These are phyloP conservation scores for Peromyscus melanophrys DNA, from an alignment of 2,797 vertebrate genomes.

Conservation along the genomic window DNA sequence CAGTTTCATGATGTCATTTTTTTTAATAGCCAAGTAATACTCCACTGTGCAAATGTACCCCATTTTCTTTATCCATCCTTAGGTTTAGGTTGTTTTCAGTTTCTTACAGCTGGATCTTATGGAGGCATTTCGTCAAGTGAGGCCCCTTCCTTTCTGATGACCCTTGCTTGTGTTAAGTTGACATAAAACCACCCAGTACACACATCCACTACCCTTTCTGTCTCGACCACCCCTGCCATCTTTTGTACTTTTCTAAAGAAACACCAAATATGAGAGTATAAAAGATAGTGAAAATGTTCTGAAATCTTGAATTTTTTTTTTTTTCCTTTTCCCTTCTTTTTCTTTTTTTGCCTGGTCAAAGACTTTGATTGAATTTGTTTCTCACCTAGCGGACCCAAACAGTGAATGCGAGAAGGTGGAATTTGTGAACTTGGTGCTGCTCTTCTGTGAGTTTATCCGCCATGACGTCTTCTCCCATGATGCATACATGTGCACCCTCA, in stretches of 20 bases:
- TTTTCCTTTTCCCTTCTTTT: background rate
- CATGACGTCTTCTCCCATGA: slow-evolving; percentile 91
- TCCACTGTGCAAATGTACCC: background rate
- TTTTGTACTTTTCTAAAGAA: background rate
- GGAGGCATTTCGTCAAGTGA: background rate
- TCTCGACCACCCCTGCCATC: background rate
- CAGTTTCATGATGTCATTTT: background rate
- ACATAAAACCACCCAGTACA: background rate
- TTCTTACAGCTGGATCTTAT: background rate
- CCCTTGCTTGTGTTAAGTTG: background rate
- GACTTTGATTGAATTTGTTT: background rate
- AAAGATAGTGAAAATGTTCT: background rate
- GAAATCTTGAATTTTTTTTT: background rate
- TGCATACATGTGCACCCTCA: slow-evolving; percentile 90
- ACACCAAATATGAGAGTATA: background rate
- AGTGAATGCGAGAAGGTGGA: slow-evolving; percentile 90
- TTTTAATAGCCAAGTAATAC: background rate
- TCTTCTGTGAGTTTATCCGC: slow-evolving; percentile 90
- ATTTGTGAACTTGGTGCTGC: slow-evolving; percentile 91
- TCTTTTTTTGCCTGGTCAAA: background rate
- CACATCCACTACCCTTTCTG: background rate
- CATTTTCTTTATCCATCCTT: background rate
- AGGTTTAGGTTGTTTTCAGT: background rate
- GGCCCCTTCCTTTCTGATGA: background rate
- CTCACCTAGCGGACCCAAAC: slow-evolving; percentile 87